Conservation (phyloP, 1,140 invertebrate species). For the Drosophila triauraria region DNA sequence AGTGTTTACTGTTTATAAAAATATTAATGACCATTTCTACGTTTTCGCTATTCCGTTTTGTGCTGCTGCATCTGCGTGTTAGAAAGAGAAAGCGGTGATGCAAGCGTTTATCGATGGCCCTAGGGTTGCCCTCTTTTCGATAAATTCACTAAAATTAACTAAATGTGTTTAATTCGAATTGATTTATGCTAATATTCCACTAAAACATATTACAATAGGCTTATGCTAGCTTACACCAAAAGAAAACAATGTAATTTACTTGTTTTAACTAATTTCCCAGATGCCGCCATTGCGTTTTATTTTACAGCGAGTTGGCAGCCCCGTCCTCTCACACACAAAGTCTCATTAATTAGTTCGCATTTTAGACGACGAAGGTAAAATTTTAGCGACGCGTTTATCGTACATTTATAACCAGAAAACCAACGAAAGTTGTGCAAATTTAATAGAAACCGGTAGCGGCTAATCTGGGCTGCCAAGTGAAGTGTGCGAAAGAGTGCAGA, state of each 20-base stretch:
- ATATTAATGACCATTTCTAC: conserved; percentile 71
- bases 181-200: conserved; percentile 10
- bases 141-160: neutral
- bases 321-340: conserved; percentile 60
- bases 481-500: conserved; percentile 25
- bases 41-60: conserved; percentile 40
- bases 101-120: conserved; percentile 45
- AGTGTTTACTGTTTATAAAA: conserved; percentile 68
- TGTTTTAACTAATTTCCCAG: neutral
- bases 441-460: conserved; percentile 67
- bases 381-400: conserved; percentile 71
- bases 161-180: conserved; percentile 1
- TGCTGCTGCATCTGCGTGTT: conserved; percentile 28
- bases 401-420: conserved; percentile 52
- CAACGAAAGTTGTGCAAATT: conserved; percentile 45
- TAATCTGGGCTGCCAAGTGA: conserved; percentile 28
- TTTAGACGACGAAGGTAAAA: conserved; percentile 81
- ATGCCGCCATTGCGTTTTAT: conserved; percentile 66
- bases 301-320: conserved; percentile 59
- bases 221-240: neutral
- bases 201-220: neutral
- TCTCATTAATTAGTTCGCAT: conserved; percentile 82
- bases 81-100: conserved; percentile 61
- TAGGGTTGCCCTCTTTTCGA: conserved; percentile 52
- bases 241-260: neutral